Percentiles rank a stretch among this genome's conserved stretches.
These are phyloP conservation scores for Phyllostomus discolor DNA, from an alignment of 2,113 vertebrate species.

Conservation along the genomic window DNA sequence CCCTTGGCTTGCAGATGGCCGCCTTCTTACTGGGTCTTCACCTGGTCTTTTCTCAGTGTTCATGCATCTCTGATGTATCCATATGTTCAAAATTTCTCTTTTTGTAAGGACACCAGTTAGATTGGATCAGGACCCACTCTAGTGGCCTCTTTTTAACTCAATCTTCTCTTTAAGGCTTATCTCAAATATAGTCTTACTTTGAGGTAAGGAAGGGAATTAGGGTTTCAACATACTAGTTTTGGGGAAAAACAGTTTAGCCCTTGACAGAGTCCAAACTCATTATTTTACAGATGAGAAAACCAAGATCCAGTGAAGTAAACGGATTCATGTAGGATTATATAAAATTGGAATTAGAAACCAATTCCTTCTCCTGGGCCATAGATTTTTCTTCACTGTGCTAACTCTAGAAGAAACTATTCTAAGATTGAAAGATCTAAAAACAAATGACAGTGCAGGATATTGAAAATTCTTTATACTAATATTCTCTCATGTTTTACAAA, in stretches of 20 bases:
- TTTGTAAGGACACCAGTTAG: too few species aligned
- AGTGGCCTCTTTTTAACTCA: too few species aligned
- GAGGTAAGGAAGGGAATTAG: too few species aligned
- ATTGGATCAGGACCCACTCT: too few species aligned
- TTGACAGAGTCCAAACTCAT: neutral
- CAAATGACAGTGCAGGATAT: neutral
- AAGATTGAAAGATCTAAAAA: neutral
- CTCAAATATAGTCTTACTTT: neutral
- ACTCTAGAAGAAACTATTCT: neutral
- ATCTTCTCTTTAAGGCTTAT: neutral
- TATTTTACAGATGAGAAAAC: neutral
- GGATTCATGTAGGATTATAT: neutral
- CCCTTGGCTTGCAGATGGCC: neutral
- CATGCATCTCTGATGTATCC: neutral
- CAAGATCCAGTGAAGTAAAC: neutral
- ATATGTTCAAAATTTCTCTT: neutral
- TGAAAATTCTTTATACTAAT: neutral
- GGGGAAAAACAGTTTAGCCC: neutral
- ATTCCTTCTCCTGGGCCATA: neutral
- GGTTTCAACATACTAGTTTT: neutral
- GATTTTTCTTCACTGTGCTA: neutral
- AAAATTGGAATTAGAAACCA: neutral
- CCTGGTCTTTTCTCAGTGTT: neutral
- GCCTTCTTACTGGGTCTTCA: neutral
- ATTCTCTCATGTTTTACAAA: neutral